Percentiles rank a stretch among this genome's conserved stretches.
phyloP scores from a whole-genome alignment of 2,797 vertebrate genomes.

The Sitta carolinensis region DNA sequence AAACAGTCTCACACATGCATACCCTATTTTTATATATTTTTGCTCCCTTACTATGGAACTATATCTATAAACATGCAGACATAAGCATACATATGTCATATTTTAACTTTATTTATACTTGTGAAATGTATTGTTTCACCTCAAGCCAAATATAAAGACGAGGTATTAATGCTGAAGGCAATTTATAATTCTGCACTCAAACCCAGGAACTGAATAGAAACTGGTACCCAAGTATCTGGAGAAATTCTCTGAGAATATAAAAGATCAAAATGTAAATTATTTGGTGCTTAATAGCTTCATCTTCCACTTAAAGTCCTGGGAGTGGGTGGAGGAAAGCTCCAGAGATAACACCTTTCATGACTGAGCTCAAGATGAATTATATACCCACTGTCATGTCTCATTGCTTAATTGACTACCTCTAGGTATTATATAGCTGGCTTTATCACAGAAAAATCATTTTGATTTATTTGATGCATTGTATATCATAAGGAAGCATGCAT shows the following conservation, averaged over 20 bases:
- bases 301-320: neutral
- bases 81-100: neutral
- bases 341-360: slow-evolving; percentile 2
- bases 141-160: neutral
- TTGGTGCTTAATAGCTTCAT: neutral
- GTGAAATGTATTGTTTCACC: neutral
- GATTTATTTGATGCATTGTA: slow-evolving; percentile 51
- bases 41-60: neutral
- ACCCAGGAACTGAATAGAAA: neutral
- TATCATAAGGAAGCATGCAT: neutral
- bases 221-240: neutral
- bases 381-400: slow-evolving; percentile 27
- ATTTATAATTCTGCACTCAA: neutral
- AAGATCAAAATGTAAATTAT: neutral
- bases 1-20: neutral
- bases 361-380: slow-evolving; percentile 44
- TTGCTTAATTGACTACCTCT: slow-evolving; percentile 47
- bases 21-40: neutral
- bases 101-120: neutral
- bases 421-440: slow-evolving; percentile 29
- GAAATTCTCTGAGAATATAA: neutral
- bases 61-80: neutral
- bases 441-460: slow-evolving; percentile 51
- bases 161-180: neutral
- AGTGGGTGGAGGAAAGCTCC: neutral